Percentiles rank a stretch among this genome's conserved stretches.
Evolutionary conservation across 2,797 vertebrate species (phyloP).

Genomic region (Dicrostonyx torquatus): DNA sequence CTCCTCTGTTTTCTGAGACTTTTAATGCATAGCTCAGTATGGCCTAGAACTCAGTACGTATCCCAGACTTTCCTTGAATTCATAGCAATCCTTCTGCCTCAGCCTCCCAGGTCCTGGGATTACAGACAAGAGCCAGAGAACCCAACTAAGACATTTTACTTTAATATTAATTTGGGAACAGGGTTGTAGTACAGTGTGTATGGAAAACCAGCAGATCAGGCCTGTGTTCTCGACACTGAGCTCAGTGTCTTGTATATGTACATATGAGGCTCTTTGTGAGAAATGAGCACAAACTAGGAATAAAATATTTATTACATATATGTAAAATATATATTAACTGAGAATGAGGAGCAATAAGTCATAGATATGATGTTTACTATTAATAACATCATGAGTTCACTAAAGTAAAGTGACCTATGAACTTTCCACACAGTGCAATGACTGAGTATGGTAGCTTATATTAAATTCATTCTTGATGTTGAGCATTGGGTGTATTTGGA

Average conservation of each 20-base stretch:
- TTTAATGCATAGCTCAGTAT: not conserved
- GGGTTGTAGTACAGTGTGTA: not conserved
- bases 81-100: not conserved
- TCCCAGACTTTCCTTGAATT: not conserved
- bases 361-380: constrained; percentile 12
- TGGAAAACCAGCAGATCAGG: not conserved
- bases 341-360: constrained; percentile 4
- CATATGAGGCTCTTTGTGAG: not conserved
- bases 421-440: not conserved
- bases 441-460: not conserved
- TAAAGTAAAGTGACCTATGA: not conserved
- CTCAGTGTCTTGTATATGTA: not conserved
- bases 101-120: not conserved
- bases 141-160: not conserved
- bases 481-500: not conserved
- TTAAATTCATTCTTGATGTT: not conserved
- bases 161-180: constrained; percentile 1
- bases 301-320: no score
- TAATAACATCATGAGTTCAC: not conserved
- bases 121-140: not conserved
- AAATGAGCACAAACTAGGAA: not conserved
- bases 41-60: no score
- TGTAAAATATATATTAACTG: not conserved
- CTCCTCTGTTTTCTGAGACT: not conserved
- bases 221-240: not conserved